Evolutionary conservation across 2,888 invertebrate genomes (phyloP).

Genomic region (Cataglyphis livida): DNA sequence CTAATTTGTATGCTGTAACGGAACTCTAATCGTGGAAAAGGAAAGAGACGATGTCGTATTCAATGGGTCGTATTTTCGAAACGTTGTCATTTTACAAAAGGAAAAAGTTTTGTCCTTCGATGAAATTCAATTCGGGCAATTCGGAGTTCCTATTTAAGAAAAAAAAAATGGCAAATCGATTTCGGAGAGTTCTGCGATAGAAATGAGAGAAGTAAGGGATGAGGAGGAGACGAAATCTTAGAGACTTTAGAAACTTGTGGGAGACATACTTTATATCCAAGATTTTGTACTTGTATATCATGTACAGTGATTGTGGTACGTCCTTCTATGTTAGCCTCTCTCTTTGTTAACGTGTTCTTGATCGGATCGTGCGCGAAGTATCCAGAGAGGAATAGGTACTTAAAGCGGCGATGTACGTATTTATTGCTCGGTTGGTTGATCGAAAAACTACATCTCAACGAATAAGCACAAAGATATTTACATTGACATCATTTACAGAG

Average conservation of each 20-base stretch:
- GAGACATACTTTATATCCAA: constrained; percentile 54
- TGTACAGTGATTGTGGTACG: constrained; percentile 78
- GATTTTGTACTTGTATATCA: constrained; percentile 79
- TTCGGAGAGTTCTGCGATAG: constrained; percentile 47
- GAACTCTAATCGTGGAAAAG: constrained; percentile 83
- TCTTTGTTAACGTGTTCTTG: constrained; percentile 59
- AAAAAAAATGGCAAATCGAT: constrained; percentile 27
- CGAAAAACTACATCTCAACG: constrained; percentile 30
- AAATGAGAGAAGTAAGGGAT: constrained; percentile 53
- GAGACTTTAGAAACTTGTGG: constrained; percentile 39
- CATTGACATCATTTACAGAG: constrained; percentile 40
- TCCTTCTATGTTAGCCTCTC: constrained; percentile 68
- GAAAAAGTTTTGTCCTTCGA: constrained; percentile 5
- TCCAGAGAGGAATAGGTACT: constrained; percentile 26
- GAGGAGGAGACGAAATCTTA: constrained; percentile 49
- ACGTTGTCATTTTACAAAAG: background rate
- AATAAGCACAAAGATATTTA: constrained; percentile 58
- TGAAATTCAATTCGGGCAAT: constrained; percentile 30
- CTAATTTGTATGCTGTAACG: constrained; percentile 91
- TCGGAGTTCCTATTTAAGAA: constrained; percentile 33
- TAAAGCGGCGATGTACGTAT: constrained; percentile 49
- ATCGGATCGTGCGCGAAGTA: constrained; percentile 40
- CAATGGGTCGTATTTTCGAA: background rate
- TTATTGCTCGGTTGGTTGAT: constrained; percentile 66
- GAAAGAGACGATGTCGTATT: background rate